Percentiles rank a stretch among this genome's conserved stretches.
Conservation (phyloP, 2,797 vertebrate genomes). For the Furcifer pardalis region DNA sequence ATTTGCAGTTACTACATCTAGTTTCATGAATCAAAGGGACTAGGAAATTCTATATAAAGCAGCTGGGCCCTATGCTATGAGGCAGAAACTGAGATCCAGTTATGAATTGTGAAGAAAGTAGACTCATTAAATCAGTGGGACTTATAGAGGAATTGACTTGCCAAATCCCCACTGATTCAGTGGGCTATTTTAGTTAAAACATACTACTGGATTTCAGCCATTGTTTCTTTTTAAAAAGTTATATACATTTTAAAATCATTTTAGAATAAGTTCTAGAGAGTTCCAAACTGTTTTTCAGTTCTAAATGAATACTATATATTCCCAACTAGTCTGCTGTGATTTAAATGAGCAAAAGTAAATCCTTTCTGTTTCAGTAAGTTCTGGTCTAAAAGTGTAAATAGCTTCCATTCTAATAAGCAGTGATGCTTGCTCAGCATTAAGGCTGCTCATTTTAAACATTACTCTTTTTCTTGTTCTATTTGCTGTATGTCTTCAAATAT, state of each 20-base stretch:
- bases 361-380: conserved; percentile 23
- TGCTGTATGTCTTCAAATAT: not conserved
- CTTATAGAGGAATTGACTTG: too few species aligned
- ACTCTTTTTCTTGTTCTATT: not conserved
- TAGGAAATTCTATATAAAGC: not conserved
- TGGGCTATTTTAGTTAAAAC: too few species aligned
- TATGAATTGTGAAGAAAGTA: too few species aligned
- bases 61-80: not conserved
- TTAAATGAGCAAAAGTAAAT: not conserved
- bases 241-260: not conserved
- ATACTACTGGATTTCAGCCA: too few species aligned
- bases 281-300: not conserved
- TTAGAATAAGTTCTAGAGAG: not conserved
- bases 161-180: too few species aligned
- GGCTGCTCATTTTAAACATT: not conserved
- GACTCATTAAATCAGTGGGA: too few species aligned
- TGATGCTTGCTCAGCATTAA: not conserved
- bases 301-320: not conserved
- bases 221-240: not conserved
- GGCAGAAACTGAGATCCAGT: too few species aligned
- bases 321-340: not conserved
- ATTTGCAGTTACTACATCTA: not conserved
- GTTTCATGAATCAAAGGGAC: not conserved
- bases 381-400: conserved; percentile 5
- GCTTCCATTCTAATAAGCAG: not conserved